Conservation (phyloP, 2,888 invertebrate genomes). For the Conus canariensis region DNA sequence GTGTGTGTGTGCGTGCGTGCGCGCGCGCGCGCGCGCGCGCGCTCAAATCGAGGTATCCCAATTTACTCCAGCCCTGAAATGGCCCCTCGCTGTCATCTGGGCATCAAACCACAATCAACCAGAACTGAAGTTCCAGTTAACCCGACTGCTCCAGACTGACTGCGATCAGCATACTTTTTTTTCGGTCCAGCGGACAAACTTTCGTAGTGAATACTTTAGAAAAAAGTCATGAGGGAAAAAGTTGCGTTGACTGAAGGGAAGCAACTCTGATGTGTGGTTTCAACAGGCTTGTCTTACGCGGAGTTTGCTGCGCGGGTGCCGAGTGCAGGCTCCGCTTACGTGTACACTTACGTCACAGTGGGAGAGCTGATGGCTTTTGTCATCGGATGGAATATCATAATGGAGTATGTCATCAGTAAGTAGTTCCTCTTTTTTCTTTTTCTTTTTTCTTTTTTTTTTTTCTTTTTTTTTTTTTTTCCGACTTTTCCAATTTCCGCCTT, state of each 20-base stretch:
- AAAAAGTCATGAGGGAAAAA: no score
- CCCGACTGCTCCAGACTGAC: neutral
- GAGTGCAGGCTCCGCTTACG: slow-evolving; percentile 88
- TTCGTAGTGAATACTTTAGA: no score
- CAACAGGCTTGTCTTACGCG: slow-evolving; percentile 77
- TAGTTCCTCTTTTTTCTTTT: neutral
- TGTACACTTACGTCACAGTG: slow-evolving; percentile 95
- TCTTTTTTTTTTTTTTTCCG: no score
- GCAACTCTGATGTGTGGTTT: neutral
- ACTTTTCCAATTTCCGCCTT: neutral
- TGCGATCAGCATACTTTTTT: no score
- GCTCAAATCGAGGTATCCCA: no score
- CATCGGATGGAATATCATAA: slow-evolving; percentile 95
- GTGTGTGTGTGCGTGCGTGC: neutral
- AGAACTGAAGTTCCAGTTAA: no score
- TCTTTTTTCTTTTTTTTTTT: neutral
- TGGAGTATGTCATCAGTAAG: slow-evolving; percentile 80
- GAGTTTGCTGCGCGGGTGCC: slow-evolving; percentile 79
- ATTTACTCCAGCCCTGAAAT: no score
- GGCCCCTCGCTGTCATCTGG: no score
- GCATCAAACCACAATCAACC: no score
- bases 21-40: neutral
- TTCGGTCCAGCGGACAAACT: no score
- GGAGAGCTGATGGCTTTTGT: slow-evolving; percentile 93
- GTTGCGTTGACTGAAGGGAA: no score